Evolutionary conservation across 2,888 invertebrate genomes (phyloP), one percentile per base, ranked within the genome.

Genomic region (Minunthozetes semirufus): DNA sequence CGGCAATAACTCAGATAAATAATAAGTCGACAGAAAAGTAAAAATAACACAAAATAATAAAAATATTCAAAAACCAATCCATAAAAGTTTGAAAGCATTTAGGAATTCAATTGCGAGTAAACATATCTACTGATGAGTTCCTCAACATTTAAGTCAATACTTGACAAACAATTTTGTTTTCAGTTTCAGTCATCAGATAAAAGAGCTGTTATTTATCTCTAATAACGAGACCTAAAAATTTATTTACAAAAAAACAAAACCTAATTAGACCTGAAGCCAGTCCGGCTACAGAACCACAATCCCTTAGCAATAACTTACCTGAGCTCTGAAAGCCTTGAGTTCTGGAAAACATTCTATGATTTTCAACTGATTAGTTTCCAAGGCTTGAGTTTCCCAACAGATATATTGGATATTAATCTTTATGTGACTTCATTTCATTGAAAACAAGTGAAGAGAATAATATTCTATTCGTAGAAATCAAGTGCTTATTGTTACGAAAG

Each of bases 271-370:
- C 53, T 53, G 19, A 17, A 53, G 19, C 19, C 53, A 53, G 19
- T 15, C 1, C 9, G 53, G 19, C n/a, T n/a, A 19, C 53, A 19
- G 19, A 19, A 27, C 29, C n/a, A 22, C 11, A 63, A 42, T 4
- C 38, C 66, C 66, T 66, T 66, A 66, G 66, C 33, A 33, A 66
- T 66, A 66, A 38, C 38, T 66, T 19, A 66, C 66, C 66, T 38
- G 38, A 38, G 33, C 6, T 61, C 9, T 48, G 27, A 61, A 61
- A 61, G 8, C 61, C 61, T 61, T 61, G 61, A 61, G n/a, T 66
- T 15, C 22, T 27, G 9, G 42, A 38, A 61, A 66, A 38, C 38
- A 66, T 66, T 38, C 5, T n/a, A 8, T 8, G 61, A 61, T 61
- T 61, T 27, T 3, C 5, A 61, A 53, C 19, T 29, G 61, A 61